phyloP scores from a whole-genome alignment of 2,113 vertebrate species.

The Anguilla japonica region DNA sequence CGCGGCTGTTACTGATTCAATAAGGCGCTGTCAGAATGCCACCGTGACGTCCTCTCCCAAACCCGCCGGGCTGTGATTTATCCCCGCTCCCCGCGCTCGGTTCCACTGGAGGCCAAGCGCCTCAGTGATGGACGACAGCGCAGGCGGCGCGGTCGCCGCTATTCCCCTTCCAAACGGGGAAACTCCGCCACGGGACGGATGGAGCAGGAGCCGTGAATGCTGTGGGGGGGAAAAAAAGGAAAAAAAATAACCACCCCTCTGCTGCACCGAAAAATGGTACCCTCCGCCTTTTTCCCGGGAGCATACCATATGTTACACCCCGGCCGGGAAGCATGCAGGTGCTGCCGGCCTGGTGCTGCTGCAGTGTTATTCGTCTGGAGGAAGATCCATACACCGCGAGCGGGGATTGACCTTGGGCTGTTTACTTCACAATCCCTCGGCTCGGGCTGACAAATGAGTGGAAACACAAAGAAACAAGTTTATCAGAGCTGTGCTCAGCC shows the following conservation, averaged over 20 bases:
- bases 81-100: background rate
- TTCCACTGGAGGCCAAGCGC: conserved; percentile 4
- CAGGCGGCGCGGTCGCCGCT: background rate
- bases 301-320: conserved; percentile 38
- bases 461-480: conserved; percentile 21
- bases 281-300: conserved; percentile 23
- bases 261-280: background rate
- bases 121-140: background rate
- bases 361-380: conserved; percentile 30
- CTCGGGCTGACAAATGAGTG: conserved; percentile 25
- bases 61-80: conserved; percentile 1
- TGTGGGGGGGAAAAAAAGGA: background rate
- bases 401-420: conserved; percentile 11
- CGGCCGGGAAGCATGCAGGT: conserved; percentile 2
- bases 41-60: conserved; percentile 20
- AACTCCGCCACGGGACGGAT: background rate
- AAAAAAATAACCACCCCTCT: conserved; percentile 10
- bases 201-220: background rate
- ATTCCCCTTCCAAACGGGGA: background rate
- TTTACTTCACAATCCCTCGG: conserved; percentile 7
- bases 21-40: background rate
- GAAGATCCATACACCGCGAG: conserved; percentile 20
- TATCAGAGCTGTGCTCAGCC: conserved; percentile 28
- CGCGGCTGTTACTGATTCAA: conserved; percentile 9
- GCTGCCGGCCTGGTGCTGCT: background rate